phyloP scores from a whole-genome alignment of 2,888 invertebrate species.

The Nemotelus pantherinus region DNA sequence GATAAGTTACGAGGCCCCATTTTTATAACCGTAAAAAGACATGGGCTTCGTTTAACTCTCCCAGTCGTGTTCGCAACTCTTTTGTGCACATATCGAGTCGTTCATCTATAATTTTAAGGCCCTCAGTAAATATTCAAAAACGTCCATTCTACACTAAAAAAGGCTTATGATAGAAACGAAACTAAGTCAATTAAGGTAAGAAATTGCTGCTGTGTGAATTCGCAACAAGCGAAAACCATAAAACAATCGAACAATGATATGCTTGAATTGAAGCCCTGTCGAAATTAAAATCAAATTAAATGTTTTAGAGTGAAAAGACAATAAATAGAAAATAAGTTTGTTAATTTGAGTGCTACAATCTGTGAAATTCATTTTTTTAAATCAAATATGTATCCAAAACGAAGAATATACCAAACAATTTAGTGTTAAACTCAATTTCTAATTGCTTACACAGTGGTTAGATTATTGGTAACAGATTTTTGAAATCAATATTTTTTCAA shows the following conservation, averaged over 20 bases:
- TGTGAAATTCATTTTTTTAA: conserved; percentile 4
- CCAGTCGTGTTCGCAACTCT: no score
- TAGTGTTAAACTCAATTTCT: conserved; percentile 13
- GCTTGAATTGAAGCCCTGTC: not conserved
- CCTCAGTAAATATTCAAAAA: not conserved
- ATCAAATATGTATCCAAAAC: not conserved
- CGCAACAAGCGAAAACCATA: not conserved
- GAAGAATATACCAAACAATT: conserved; percentile 10
- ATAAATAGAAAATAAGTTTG: conserved; percentile 36
- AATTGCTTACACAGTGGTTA: conserved; percentile 3
- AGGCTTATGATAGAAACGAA: conserved; percentile 31
- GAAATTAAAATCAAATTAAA: not conserved
- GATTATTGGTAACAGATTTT: conserved; percentile 8
- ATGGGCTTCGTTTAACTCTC: no score
- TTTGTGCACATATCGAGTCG: no score
- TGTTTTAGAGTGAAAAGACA: conserved; percentile 31
- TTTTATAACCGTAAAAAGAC: no score
- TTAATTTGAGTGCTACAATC: not conserved
- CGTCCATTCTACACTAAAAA: conserved; percentile 16
- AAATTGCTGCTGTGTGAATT: conserved; percentile 6
- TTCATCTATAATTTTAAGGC: no score
- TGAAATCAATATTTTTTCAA: conserved; percentile 7
- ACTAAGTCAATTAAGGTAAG: conserved; percentile 40
- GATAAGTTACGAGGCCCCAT: no score
- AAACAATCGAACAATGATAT: conserved; percentile 27